Percentiles rank a stretch among this genome's conserved stretches.
Conservation (phyloP, 2,888 invertebrate species). For the Uloborus plumipes region DNA sequence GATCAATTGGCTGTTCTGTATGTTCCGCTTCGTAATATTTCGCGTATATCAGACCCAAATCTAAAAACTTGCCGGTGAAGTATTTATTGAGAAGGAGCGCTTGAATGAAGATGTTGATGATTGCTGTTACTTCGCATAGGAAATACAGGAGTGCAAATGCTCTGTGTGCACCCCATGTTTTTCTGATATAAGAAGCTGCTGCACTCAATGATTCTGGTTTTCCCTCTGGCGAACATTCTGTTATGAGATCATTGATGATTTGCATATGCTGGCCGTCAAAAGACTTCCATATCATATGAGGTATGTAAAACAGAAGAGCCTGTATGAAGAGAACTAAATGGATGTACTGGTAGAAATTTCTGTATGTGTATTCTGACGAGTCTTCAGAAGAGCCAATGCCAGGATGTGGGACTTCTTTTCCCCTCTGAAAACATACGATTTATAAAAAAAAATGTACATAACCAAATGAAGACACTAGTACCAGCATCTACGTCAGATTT, state of each 20-base stretch:
- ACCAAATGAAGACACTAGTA: too few relatives aligned
- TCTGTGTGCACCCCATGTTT: constrained; percentile 80
- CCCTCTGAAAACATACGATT: constrained; percentile 56
- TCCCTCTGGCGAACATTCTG: too few relatives aligned
- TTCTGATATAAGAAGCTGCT: constrained; percentile 87
- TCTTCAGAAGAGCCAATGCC: constrained; percentile 75
- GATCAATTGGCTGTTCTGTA: constrained; percentile 61
- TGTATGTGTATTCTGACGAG: constrained; percentile 67
- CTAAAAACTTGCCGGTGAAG: constrained; percentile 60
- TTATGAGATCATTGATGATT: constrained; percentile 34
- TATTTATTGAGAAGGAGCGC: constrained; percentile 68
- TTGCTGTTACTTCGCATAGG: constrained; percentile 64
- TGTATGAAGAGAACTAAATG: constrained; percentile 96
- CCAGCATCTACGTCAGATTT: too few relatives aligned
- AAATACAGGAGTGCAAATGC: constrained; percentile 33
- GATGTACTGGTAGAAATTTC: constrained; percentile 93
- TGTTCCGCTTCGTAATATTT: constrained; percentile 80
- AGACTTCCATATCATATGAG: constrained; percentile 95
- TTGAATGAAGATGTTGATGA: constrained; percentile 70
- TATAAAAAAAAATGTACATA: background rate
- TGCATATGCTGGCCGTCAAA: constrained; percentile 45
- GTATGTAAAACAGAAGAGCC: constrained; percentile 95
- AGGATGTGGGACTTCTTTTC: constrained; percentile 82
- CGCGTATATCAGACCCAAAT: constrained; percentile 39
- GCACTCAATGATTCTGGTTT: background rate